Percentiles rank a stretch among this genome's conserved stretches.
Evolutionary conservation across 2,797 vertebrate species (phyloP).

Genomic region (Miichthys miiuy): DNA sequence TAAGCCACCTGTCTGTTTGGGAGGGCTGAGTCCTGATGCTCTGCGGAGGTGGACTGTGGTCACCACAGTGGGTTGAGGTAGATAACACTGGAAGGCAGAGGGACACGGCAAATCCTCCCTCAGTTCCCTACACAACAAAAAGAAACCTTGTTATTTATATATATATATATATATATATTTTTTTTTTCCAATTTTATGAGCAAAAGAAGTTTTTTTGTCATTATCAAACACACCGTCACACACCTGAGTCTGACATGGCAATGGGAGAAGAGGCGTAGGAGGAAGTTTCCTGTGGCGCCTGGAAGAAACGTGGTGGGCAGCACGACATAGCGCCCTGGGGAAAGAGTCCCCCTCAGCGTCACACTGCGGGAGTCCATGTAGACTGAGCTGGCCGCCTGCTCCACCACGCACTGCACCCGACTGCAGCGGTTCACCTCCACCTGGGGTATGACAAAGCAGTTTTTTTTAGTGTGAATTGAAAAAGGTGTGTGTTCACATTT

Average conservation of each 20-base stretch:
- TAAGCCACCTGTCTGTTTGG: constrained; percentile 76
- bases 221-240: neutral
- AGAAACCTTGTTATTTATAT: neutral
- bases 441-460: constrained; percentile 53
- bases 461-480: fast-evolving
- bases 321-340: constrained; percentile 82
- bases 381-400: constrained; percentile 86
- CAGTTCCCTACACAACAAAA: constrained; percentile 78
- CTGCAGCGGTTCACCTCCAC: constrained; percentile 87
- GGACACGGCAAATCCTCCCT: constrained; percentile 78
- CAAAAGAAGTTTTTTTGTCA: neutral
- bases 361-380: constrained; percentile 90
- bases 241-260: constrained; percentile 81
- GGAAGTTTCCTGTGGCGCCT: constrained; percentile 81
- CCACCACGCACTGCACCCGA: constrained; percentile 83
- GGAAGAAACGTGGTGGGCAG: constrained; percentile 89
- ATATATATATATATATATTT: neutral
- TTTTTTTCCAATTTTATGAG: neutral
- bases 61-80: constrained; percentile 79
- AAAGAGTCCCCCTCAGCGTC: constrained; percentile 79
- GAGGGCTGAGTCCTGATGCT: constrained; percentile 79
- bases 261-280: constrained; percentile 86
- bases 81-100: constrained; percentile 80
- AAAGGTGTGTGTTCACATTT: neutral
- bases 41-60: constrained; percentile 85